Evolutionary conservation across 2,888 invertebrate genomes (phyloP).

Genomic region (Xylocampa areola): DNA sequence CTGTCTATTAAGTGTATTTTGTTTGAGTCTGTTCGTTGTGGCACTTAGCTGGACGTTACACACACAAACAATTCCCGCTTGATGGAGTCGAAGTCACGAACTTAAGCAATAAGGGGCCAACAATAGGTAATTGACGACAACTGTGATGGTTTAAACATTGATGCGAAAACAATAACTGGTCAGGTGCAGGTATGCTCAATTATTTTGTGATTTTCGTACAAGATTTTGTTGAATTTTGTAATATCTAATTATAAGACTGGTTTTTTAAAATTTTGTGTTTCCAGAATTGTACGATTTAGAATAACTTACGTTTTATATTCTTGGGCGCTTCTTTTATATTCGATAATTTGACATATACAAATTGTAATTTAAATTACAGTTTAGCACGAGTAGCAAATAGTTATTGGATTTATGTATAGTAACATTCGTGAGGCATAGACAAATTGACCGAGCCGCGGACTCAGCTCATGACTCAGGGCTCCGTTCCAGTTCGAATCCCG

Average conservation of each 20-base stretch:
- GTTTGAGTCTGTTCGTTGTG: constrained; percentile 21
- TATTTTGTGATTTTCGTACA: constrained; percentile 7
- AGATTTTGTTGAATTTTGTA: constrained; percentile 1
- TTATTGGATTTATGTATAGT: no score
- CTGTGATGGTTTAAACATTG: constrained; percentile 44
- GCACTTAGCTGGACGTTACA: constrained; percentile 13
- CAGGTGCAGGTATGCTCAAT: constrained; percentile 25
- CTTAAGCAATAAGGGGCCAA: constrained; percentile 48
- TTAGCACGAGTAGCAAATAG: no score
- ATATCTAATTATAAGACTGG: not conserved
- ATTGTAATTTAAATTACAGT: no score
- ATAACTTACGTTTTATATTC: no score
- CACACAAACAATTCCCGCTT: constrained; percentile 33
- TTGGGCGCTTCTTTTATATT: no score
- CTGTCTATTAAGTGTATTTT: constrained; percentile 22
- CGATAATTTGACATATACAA: no score
- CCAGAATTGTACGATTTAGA: no score
- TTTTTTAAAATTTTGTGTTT: no score
- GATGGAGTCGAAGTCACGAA: constrained; percentile 50
- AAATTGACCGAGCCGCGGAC: no score
- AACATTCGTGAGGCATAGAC: no score
- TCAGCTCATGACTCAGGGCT: no score
- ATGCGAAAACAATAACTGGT: constrained; percentile 34
- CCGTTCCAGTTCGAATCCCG: no score
- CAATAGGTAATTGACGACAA: constrained; percentile 51